Evolutionary conservation across 2,888 invertebrate species (phyloP), one percentile per base, ranked within the genome.

Genomic region (Cheilosia grossa): DNA sequence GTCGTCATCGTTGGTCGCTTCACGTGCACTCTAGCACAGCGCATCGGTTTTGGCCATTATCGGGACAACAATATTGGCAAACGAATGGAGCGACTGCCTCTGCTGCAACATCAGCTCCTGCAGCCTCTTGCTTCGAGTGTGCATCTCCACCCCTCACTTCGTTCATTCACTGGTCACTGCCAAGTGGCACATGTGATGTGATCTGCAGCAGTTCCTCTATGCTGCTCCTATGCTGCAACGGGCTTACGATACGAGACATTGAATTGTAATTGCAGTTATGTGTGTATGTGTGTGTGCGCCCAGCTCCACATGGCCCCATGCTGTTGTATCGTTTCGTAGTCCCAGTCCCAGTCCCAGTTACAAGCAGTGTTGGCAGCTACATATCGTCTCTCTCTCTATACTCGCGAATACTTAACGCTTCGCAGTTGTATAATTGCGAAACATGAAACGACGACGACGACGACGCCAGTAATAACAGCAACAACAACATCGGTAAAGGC

Each of bases 351-450:
- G 27, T 27, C 27, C 75, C 59, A 66, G 30, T 53, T 49, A 10
- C 42, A n/a, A 1, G 5, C 54, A n/a, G n/a, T 33, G 1, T 9
- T 30, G 54, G 44, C 37, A 47, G 58, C 67, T 67, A 49, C 9
- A 47, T 59, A 54, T 47, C 64, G 73, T 75, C 67, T 56, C 40
- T 27, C 58, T 56, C 59, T 66, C 37, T 42, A 7, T 42, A 13
- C 24, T 5, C 27, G 37, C 33, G 63, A 79, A 64, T 64, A 40
- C 79, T 72, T 80, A 47, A 61, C 80, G 74, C 80, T 72, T 56
- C 42, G 74, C 63, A 58, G 54, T 81, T 82, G 81, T 74, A 75
- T 81, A 74, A 81, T 81, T 81, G 73, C 66, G 78, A 79, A 73
- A 80, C 74, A 74, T 69, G 67, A 80, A 80, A 56, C 80, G 73